Conservation (phyloP, 2,888 invertebrate species). For the Rhabditoides inermis region DNA sequence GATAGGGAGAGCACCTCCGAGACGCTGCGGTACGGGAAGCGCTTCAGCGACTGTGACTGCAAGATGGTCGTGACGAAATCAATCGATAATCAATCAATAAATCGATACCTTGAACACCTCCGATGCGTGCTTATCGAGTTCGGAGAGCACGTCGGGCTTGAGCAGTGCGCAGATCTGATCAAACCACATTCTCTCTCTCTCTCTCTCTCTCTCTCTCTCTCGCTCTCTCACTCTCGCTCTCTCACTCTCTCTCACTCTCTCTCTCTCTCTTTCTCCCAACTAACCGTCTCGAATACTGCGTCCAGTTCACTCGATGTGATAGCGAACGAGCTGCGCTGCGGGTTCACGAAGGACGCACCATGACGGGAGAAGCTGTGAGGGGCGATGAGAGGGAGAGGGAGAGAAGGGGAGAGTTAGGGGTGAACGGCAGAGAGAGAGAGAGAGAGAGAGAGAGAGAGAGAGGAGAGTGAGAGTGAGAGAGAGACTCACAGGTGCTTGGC, state of each 20-base stretch:
- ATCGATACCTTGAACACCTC: slow-evolving; percentile 17
- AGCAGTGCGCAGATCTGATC: slow-evolving; percentile 28
- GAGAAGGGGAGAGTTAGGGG: too few relatives aligned
- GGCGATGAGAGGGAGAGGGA: too few relatives aligned
- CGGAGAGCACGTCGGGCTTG: slow-evolving; percentile 17
- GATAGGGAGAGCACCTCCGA: slow-evolving; percentile 88
- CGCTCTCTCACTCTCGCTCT: too few relatives aligned
- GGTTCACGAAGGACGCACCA: too few relatives aligned
- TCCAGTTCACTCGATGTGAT: slow-evolving; percentile 22
- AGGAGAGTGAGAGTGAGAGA: too few relatives aligned
- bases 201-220: too few relatives aligned
- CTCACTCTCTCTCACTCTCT: background rate
- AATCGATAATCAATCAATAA: background rate
- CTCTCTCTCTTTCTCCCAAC: background rate
- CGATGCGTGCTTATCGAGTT: slow-evolving; percentile 25
- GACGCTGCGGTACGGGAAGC: slow-evolving; percentile 85
- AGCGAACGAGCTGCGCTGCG: too few relatives aligned
- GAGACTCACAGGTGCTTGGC: too few relatives aligned
- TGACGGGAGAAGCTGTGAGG: too few relatives aligned
- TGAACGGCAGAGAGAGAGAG: too few relatives aligned
- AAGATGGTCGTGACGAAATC: background rate
- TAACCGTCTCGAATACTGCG: slow-evolving; percentile 20
- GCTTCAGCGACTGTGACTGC: slow-evolving; percentile 56
- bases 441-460: too few relatives aligned
- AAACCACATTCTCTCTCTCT: background rate